phyloP scores from a whole-genome alignment of 2,113 vertebrate species.

The Hoplias malabaricus region DNA sequence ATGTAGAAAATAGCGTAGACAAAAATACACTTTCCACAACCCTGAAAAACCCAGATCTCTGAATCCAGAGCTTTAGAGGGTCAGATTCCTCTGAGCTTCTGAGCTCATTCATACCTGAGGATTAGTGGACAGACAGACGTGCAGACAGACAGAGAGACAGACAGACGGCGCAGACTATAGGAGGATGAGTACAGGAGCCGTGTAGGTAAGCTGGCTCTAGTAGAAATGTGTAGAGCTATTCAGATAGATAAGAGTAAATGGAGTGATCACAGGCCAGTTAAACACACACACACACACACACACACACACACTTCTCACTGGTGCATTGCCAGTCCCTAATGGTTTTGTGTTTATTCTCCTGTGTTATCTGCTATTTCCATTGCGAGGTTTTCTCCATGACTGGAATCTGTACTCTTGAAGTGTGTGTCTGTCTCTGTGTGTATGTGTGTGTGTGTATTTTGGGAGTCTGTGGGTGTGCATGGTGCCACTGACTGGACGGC shows the following conservation, averaged over 20 bases:
- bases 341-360: slow-evolving; percentile 70
- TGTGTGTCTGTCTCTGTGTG: slow-evolving; percentile 2
- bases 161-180: background rate
- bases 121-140: background rate
- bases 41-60: slow-evolving; percentile 20
- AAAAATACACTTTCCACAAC: too few species aligned
- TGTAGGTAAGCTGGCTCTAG: background rate
- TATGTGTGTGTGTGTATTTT: slow-evolving; percentile 5
- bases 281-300: slow-evolving; percentile 22
- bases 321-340: slow-evolving; percentile 67
- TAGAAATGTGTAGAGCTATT: slow-evolving; percentile 35
- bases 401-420: slow-evolving; percentile 58
- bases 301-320: slow-evolving; percentile 43
- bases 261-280: background rate
- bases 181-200: background rate
- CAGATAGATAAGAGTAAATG: slow-evolving; percentile 64
- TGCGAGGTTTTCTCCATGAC: slow-evolving; percentile 41
- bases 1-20: too few species aligned
- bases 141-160: background rate
- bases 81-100: background rate
- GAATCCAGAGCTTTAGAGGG: background rate
- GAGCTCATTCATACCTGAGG: background rate
- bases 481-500: slow-evolving; percentile 10
- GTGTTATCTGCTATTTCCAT: slow-evolving; percentile 62
- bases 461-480: background rate